Evolutionary conservation across 2,888 invertebrate genomes (phyloP), one percentile per base, ranked within the genome.

Genomic region (Neocrepidodera transversa): DNA sequence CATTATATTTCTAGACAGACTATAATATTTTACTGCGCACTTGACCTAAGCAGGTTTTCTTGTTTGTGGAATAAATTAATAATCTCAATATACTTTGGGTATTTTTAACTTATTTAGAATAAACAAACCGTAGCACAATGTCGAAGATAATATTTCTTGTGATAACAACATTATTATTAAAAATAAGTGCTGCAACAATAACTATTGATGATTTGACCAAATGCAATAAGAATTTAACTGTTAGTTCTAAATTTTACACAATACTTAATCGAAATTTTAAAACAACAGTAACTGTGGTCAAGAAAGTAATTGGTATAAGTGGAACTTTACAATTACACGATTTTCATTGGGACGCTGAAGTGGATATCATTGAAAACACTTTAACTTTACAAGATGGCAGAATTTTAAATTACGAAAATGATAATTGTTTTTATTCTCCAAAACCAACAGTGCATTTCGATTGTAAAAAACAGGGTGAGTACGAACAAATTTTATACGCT

Each of bases 231-330:
- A 42, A 42, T 13, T 1, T 20, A 20, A 42, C 5, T 11, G 8
- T 42, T 42, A 6, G 20, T 11, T 18, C 20, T 1, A 42, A 42
- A 42, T 42, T 10, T 42, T 42, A 42, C 13, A 42, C 42, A 42
- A 5, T 42, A 10, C 10, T 23, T 1, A 6, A 18, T 13, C 1
- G n/a, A 1, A 18, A 1, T 10, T 42, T 42, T 13, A n/a, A 16
- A 4, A 18, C 42, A 6, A n/a, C 10, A 42, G 20, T 20, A 4
- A 18, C 10, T 3, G 20, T 20, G 5, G 13, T 13, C 6, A 20
- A 4, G 6, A 5, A 1, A 7, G 6, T 1, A 3, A 6, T 3
- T n/a, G 42, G 42, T 5, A 5, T 7, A 3, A 4, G 3, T 11
- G 42, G 42, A 10, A n/a, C 18, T 23, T 20, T 11, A 3, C 3